Percentiles rank a stretch among this genome's conserved stretches.
Conservation (phyloP, 2,888 invertebrate species). For the Dynastes grantii region DNA sequence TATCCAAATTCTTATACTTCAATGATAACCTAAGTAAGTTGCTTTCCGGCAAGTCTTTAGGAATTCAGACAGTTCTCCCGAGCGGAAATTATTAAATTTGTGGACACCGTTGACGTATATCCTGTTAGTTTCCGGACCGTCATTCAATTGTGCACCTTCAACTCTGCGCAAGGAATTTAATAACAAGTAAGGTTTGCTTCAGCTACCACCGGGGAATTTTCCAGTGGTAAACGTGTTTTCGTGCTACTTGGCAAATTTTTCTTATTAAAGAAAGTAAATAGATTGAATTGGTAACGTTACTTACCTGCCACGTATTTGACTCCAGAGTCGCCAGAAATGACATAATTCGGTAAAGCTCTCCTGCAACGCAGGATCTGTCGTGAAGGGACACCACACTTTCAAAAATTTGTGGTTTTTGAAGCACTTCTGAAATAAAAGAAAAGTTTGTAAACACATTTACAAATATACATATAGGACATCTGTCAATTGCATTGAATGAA, state of each 20-base stretch:
- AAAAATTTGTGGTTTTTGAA: not conserved
- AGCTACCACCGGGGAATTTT: not conserved
- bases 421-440: constrained; percentile 35
- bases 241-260: no score
- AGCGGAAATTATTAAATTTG: constrained; percentile 69
- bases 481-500: no score
- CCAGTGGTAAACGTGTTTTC: not conserved
- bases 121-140: constrained; percentile 72
- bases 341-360: constrained; percentile 67
- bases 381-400: constrained; percentile 33
- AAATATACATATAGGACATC: no score
- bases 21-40: not conserved
- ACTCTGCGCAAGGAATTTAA: constrained; percentile 36
- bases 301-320: constrained; percentile 74
- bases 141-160: constrained; percentile 68
- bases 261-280: no score
- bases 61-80: constrained; percentile 14
- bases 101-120: constrained; percentile 71
- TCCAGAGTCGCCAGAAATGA: constrained; percentile 73
- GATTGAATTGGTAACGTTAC: not conserved
- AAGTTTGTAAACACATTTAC: not conserved
- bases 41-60: constrained; percentile 22
- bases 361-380: constrained; percentile 42
- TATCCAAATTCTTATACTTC: no score
- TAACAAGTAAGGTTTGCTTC: constrained; percentile 16